These are phyloP conservation scores for Caranx ignobilis DNA, from an alignment of 2,113 vertebrate genomes.

Conservation along the genomic window DNA sequence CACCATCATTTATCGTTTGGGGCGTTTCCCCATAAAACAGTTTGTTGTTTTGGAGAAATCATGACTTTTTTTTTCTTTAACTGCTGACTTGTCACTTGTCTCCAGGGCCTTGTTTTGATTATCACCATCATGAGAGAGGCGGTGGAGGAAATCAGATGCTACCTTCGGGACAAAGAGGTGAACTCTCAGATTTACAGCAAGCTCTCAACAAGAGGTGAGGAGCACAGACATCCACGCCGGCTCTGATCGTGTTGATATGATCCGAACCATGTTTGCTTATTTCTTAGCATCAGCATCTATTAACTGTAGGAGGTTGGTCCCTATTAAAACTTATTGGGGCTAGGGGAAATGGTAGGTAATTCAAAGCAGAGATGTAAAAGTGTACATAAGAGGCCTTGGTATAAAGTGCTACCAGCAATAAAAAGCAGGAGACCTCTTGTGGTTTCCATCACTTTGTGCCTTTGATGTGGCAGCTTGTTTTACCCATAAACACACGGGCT, in stretches of 20 bases:
- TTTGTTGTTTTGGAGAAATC: not conserved
- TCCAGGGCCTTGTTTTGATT: slow-evolving; percentile 93
- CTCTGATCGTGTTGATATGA: not conserved
- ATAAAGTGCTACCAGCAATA: slow-evolving; percentile 89
- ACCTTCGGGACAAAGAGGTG: slow-evolving; percentile 95
- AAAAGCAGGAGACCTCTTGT: slow-evolving; percentile 87
- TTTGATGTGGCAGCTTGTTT: slow-evolving; percentile 86
- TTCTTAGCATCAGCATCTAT: slow-evolving; percentile 53
- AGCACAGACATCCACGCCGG: not conserved
- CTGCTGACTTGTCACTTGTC: not conserved
- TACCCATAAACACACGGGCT: slow-evolving; percentile 79
- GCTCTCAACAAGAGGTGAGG: slow-evolving; percentile 93
- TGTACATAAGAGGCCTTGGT: slow-evolving; percentile 84
- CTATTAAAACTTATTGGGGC: slow-evolving; percentile 77
- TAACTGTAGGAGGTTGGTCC: slow-evolving; percentile 68
- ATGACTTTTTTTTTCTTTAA: not conserved
- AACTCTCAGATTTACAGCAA: slow-evolving; percentile 99
- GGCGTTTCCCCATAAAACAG: not conserved
- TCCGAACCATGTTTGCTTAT: slow-evolving; percentile 31
- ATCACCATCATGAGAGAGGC: slow-evolving; percentile 95
- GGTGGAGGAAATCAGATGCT: slow-evolving; percentile 95
- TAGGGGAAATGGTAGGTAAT: slow-evolving; percentile 86
- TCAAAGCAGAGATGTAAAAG: slow-evolving; percentile 88
- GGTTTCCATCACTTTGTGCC: slow-evolving; percentile 84
- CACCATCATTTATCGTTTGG: too few relatives aligned